phyloP scores from a whole-genome alignment of 2,888 invertebrate genomes.

The Tenthredo scrophulariae region DNA sequence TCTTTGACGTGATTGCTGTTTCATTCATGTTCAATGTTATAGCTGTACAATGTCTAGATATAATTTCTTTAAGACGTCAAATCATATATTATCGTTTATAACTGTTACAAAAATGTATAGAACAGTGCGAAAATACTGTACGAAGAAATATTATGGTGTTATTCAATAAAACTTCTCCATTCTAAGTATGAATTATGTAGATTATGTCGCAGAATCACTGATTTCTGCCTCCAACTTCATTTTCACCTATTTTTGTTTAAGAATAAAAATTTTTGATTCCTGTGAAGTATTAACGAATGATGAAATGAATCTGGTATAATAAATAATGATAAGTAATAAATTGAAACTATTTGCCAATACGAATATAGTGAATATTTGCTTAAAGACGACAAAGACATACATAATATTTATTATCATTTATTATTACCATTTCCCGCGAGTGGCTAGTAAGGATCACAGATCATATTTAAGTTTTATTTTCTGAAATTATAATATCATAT shows the following conservation, averaged over 20 bases:
- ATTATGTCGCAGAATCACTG: not conserved
- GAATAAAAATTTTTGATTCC: not conserved
- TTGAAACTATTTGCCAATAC: not conserved
- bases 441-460: constrained; percentile 44
- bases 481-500: constrained; percentile 31
- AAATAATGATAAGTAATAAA: constrained; percentile 24
- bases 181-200: not conserved
- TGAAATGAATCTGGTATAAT: constrained; percentile 18
- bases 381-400: not conserved
- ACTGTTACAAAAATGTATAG: not conserved
- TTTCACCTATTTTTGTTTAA: not conserved
- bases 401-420: constrained; percentile 33
- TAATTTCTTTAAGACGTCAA: constrained; percentile 16
- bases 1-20: constrained; percentile 12
- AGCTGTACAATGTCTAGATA: constrained; percentile 15
- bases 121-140: constrained; percentile 10
- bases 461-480: constrained; percentile 37
- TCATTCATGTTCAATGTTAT: constrained; percentile 21
- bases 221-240: not conserved
- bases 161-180: constrained; percentile 33
- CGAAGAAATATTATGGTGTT: constrained; percentile 27
- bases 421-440: not conserved
- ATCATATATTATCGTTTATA: not conserved
- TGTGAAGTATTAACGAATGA: not conserved
- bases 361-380: not conserved